These are phyloP conservation scores for Euclidia mi DNA, from an alignment of 2,888 invertebrate species.

Conservation along the genomic window DNA sequence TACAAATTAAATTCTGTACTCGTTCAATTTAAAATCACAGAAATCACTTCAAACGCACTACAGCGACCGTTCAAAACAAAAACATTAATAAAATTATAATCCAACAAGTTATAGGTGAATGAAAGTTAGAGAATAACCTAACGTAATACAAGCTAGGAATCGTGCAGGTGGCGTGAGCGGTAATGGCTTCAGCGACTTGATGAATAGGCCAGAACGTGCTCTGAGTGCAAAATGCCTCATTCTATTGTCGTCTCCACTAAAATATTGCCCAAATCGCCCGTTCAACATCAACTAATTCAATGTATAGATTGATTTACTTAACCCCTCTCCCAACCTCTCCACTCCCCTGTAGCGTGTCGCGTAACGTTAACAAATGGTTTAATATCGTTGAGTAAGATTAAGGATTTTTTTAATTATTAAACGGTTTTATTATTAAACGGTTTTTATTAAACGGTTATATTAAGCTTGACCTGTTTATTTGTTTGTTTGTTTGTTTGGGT, in stretches of 20 bases:
- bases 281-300: slow-evolving; percentile 86
- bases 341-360: slow-evolving; percentile 37
- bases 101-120: slow-evolving; percentile 77
- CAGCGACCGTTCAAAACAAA: slow-evolving; percentile 23
- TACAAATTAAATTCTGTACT: too few species aligned
- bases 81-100: slow-evolving; percentile 54
- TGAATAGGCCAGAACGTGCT: slow-evolving; percentile 85
- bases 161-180: slow-evolving; percentile 83
- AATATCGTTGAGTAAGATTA: slow-evolving; percentile 77
- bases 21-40: neutral
- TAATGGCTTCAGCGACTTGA: slow-evolving; percentile 85
- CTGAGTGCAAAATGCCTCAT: slow-evolving; percentile 81
- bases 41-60: slow-evolving; percentile 4
- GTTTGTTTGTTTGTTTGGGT: too few species aligned
- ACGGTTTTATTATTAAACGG: too few species aligned
- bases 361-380: slow-evolving; percentile 80
- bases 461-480: too few species aligned
- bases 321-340: slow-evolving; percentile 43
- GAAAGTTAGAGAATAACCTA: slow-evolving; percentile 77
- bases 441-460: too few species aligned
- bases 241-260: slow-evolving; percentile 80
- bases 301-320: slow-evolving; percentile 86
- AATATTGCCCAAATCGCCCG: slow-evolving; percentile 85
- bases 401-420: too few species aligned
- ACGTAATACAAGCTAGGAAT: slow-evolving; percentile 80